Conservation (phyloP, 2,888 invertebrate species). For the Orthonychiurus folsomi region DNA sequence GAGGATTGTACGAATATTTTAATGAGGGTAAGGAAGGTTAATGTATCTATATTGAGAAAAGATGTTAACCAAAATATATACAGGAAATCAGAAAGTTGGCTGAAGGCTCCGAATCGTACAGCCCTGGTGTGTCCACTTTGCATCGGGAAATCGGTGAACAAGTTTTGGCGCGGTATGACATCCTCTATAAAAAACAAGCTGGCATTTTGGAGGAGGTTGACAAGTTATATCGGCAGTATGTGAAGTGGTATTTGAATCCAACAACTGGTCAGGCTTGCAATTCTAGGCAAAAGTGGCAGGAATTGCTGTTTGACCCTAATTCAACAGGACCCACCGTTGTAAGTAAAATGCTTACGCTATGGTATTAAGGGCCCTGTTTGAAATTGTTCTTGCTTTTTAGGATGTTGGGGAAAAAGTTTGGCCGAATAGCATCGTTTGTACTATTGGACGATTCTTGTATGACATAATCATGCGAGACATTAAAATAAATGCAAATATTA, state of each 20-base stretch:
- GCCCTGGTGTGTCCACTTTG: slow-evolving; percentile 58
- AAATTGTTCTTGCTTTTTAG: slow-evolving; percentile 17
- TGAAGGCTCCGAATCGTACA: slow-evolving; percentile 70
- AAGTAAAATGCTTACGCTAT: slow-evolving; percentile 24
- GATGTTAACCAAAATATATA: slow-evolving; percentile 42
- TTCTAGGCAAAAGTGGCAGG: slow-evolving; percentile 64
- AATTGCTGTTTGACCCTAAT: slow-evolving; percentile 49
- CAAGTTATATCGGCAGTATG: slow-evolving; percentile 55
- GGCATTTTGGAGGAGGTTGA: slow-evolving; percentile 59
- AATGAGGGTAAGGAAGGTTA: slow-evolving; percentile 43
- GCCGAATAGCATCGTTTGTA: slow-evolving; percentile 56
- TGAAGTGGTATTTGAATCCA: slow-evolving; percentile 55
- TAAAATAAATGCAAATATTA: slow-evolving; percentile 66
- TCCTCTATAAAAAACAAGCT: slow-evolving; percentile 56
- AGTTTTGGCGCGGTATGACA: slow-evolving; percentile 59
- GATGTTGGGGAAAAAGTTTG: slow-evolving; percentile 52
- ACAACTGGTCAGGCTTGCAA: slow-evolving; percentile 46
- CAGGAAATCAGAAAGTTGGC: slow-evolving; percentile 62
- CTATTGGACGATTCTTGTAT: slow-evolving; percentile 75
- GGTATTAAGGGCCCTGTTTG: background rate
- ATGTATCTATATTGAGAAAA: background rate
- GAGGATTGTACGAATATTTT: slow-evolving; percentile 47
- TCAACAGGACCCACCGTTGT: slow-evolving; percentile 53
- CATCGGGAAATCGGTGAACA: slow-evolving; percentile 59
- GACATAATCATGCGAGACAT: slow-evolving; percentile 76